phyloP scores from a whole-genome alignment of 2,888 invertebrate genomes.

The Pocota personata region DNA sequence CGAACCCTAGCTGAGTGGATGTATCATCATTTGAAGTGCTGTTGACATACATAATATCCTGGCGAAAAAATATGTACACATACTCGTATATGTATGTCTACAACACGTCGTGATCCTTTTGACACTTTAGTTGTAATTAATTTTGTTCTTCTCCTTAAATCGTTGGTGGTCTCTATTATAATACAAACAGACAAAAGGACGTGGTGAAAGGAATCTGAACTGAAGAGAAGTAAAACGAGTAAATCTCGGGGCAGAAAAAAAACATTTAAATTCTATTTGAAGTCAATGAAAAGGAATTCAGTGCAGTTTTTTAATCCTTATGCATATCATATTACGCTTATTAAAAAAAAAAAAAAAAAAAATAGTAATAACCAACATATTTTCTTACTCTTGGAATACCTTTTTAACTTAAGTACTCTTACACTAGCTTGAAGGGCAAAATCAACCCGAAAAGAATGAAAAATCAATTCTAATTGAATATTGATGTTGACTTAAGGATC shows the following conservation, averaged over 20 bases:
- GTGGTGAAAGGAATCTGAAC: conserved; percentile 18
- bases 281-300: conserved; percentile 33
- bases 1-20: conserved; percentile 14
- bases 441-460: conserved; percentile 1
- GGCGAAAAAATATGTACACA: neutral
- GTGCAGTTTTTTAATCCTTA: neutral
- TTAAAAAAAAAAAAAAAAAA: neutral
- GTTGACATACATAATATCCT: conserved; percentile 65
- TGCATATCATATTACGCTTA: neutral
- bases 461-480: conserved; percentile 53
- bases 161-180: conserved; percentile 11
- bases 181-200: conserved; percentile 20
- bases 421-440: conserved; percentile 15
- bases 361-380: neutral
- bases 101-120: conserved; percentile 40
- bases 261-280: conserved; percentile 22
- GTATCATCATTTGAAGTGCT: conserved; percentile 55
- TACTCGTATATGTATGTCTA: neutral
- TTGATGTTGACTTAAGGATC: conserved; percentile 48
- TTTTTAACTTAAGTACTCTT: neutral
- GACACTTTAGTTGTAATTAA: conserved; percentile 58
- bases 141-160: conserved; percentile 33
- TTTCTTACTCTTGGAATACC: neutral
- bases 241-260: conserved; percentile 10
- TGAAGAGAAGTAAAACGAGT: neutral